Evolutionary conservation across 2,888 invertebrate species (phyloP).

Genomic region (Polyommatus iphigenia): DNA sequence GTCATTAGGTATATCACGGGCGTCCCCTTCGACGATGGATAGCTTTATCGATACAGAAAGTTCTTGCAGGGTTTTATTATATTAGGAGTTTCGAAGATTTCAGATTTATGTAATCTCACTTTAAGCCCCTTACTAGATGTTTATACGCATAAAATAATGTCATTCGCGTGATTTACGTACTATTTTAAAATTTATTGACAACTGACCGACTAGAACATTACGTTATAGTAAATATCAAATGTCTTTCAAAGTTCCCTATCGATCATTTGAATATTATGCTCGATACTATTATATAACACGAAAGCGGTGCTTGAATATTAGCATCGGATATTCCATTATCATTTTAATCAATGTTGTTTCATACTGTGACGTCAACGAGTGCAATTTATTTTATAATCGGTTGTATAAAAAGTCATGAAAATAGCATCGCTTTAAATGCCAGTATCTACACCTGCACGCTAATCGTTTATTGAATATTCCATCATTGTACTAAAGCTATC

Average conservation of each 20-base stretch:
- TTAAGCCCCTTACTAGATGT: background rate
- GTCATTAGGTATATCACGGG: background rate
- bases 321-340: slow-evolving; percentile 9
- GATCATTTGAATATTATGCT: background rate
- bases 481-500: background rate
- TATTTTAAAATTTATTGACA: background rate
- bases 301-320: background rate
- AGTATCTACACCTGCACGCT: slow-evolving; percentile 25
- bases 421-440: slow-evolving; percentile 26
- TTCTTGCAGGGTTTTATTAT: background rate
- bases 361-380: slow-evolving; percentile 5
- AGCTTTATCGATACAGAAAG: background rate
- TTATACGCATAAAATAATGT: background rate
- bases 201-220: background rate
- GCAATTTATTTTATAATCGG: slow-evolving; percentile 28
- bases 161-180: too few relatives aligned
- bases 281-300: background rate
- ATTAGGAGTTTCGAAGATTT: background rate
- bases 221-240: background rate
- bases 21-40: background rate
- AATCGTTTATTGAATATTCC: slow-evolving; percentile 12
- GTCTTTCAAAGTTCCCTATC: background rate
- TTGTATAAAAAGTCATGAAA: slow-evolving; percentile 23
- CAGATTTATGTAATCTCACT: background rate
- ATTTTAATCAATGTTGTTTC: slow-evolving; percentile 14